Base-by-base conservation (phyloP, 1,140 invertebrate species). In the Bombus terrestris region DNA sequence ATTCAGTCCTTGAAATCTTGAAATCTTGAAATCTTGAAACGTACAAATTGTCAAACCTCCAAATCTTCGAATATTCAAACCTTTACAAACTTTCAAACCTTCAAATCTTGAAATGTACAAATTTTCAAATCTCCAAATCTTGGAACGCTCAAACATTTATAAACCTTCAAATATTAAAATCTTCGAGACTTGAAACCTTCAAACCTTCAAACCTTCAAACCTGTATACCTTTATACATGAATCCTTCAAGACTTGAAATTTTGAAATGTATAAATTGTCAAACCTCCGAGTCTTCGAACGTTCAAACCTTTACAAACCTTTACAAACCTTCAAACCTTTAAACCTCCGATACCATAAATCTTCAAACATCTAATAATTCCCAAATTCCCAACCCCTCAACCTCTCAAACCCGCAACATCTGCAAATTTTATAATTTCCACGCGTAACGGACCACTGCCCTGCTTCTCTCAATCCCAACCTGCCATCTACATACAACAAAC, bases 1-100 rank as follows among this genome's bases (percentile, higher is more conserved):
- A n/a, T 13, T 3, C 4, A 15, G 0, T 5, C 2, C 32, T 3
- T 68, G 0, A 25, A 37, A 1, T 2, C 32, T 3, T 68, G 0
- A 25, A 37, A 1, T 0, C 18, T 66, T 8, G 22, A 22, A 18
- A 3, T 25, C 0, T 22, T 3, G 15, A 18, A 37, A 10, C 3
- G 2, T 35, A 8, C 2, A 18, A 18, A 32, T 35, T 9, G 2
- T 2, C 0, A 9, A 35, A 35, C 6, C 18, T 35, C 2, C 9
- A 37, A 12, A 1, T 8, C 8, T 22, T 22, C 2, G 18, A 68
- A 35, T 10, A 0, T 22, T 37, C 32, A 35, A 66, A 35, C 15
- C 4, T 66, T 13, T 9, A 22, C 15, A 64, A 66, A 35, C 18
- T 15, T 66, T 35, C 1, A 18, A 66, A 9, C n/a, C 2, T 18